Base-by-base conservation (phyloP, 2,888 invertebrate genomes). In the Andrena flavipes region DNA sequence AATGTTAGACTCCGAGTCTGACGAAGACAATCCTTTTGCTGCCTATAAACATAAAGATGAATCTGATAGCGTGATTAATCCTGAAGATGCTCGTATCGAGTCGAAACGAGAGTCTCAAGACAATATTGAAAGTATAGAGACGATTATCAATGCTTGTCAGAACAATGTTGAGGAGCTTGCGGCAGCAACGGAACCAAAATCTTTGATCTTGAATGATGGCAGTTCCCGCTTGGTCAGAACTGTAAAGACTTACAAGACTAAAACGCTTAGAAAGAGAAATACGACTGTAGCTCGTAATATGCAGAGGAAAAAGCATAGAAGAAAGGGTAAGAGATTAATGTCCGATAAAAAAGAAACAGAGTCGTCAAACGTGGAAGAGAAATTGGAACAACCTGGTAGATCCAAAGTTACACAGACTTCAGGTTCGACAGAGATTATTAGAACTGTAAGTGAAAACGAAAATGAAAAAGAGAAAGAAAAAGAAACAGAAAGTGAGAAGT, bases 11-110 rank as follows among this genome's bases (percentile, higher is more conserved):
- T 93, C 92, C 0, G 92, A 92, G 23, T 92, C 92, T 0, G 92
- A 92, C 49, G 92, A 93, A 20, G 92, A 93, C 62, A 91, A 89
- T 86, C 91, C 90, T 0, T 91, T 92, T 76, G 90, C 90, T 7
- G 86, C 90, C 68, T 92, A 92, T 23, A 90, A 91, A 74, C 84
- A 83, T n/a, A 67, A 69, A 42, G 82, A 82, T n/a, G 82, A 84
- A 16, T 16, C 68, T 3, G 54, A 63, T 70, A 49, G 59, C 8
- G 1, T n/a, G 26, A 76, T 75, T 20, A 67, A 76, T 16, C 13
- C 20, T 23, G 48, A 69, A 8, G 48, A 51, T 8, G n/a, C 13
- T n/a, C 8, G 16, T 30, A 26, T 13, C 10, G 30, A 74, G 20
- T 26, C 20, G 4, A 65, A 64, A 30, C 13, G 60, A 30, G 71